Conservation (phyloP, 2,113 vertebrate species). For the Probosciger aterrimus region DNA sequence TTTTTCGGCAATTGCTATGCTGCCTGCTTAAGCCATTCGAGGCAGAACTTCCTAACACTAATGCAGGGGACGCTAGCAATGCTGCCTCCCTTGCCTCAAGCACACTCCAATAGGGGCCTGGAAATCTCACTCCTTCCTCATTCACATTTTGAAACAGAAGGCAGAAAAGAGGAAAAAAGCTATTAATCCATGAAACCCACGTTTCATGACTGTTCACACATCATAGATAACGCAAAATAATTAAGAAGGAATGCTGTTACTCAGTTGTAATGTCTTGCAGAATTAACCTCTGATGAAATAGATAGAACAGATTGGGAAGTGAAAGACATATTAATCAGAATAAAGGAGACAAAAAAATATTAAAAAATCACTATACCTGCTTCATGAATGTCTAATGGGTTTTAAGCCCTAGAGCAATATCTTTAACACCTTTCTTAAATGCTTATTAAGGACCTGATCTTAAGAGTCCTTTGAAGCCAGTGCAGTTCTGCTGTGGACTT, state of each 20-base stretch:
- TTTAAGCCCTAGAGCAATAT: not conserved
- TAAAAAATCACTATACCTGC: not conserved
- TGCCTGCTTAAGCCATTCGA: conserved; percentile 17
- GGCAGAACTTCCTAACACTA: not conserved
- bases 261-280: not conserved
- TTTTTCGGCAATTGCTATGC: not conserved
- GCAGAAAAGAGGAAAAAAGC: not conserved
- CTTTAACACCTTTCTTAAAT: not conserved
- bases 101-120: not conserved
- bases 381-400: not conserved
- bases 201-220: not conserved
- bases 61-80: not conserved
- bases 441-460: not conserved
- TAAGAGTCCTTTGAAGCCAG: not conserved
- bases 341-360: not conserved
- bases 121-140: not conserved
- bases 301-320: not conserved
- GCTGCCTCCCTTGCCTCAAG: not conserved
- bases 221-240: not conserved
- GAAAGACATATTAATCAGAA: conserved; percentile 4
- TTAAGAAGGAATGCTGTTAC: not conserved
- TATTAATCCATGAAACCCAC: not conserved
- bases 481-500: not conserved
- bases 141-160: not conserved
- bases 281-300: conserved; percentile 4